Conservation (phyloP, 1,140 invertebrate species). For the Linepithema humile region DNA sequence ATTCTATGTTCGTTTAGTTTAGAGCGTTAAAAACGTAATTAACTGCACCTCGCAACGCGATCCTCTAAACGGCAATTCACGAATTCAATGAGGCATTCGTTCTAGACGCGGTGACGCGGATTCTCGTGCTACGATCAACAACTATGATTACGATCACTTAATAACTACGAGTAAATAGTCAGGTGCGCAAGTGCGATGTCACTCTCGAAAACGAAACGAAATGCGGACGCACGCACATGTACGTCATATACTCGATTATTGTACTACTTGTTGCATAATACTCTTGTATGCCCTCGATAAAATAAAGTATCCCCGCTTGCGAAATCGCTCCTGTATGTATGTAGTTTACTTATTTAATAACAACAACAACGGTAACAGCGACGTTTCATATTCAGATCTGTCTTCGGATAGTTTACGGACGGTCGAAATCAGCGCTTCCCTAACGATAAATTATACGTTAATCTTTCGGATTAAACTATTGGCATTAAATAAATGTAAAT, state of each 20-base stretch:
- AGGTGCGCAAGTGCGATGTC: slow-evolving; percentile 53
- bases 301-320: slow-evolving; percentile 51
- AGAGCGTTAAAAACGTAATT: slow-evolving; percentile 12
- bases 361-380: slow-evolving; percentile 52
- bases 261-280: slow-evolving; percentile 58
- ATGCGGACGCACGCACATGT: slow-evolving; percentile 11
- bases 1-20: not conserved
- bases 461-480: not conserved
- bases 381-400: slow-evolving; percentile 48
- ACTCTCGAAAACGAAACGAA: slow-evolving; percentile 52
- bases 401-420: slow-evolving; percentile 40
- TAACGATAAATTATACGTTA: not conserved
- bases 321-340: slow-evolving; percentile 46
- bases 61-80: slow-evolving; percentile 36
- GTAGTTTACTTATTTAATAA: slow-evolving; percentile 51
- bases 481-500: too few species aligned
- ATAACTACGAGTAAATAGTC: slow-evolving; percentile 48
- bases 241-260: slow-evolving; percentile 28
- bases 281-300: slow-evolving; percentile 54
- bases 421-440: slow-evolving; percentile 43
- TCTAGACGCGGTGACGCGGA: slow-evolving; percentile 9
- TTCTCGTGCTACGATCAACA: slow-evolving; percentile 43
- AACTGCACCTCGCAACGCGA: not conserved
- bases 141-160: slow-evolving; percentile 54
- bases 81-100: slow-evolving; percentile 34